phyloP scores from a whole-genome alignment of 2,113 vertebrate genomes.

The Mellivora capensis region DNA sequence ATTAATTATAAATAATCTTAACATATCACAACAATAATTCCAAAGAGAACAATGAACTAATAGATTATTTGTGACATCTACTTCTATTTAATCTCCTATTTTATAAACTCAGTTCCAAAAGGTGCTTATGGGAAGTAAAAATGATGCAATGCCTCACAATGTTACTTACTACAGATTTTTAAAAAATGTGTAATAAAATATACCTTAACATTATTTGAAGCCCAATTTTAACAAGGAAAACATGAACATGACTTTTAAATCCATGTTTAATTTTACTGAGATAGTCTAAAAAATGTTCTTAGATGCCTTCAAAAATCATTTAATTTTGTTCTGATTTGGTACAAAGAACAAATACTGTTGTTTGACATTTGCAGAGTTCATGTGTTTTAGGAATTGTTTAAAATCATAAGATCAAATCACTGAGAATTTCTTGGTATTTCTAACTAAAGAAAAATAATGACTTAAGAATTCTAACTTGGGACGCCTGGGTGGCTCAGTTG shows the following conservation, averaged over 20 bases:
- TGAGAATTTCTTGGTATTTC: background rate
- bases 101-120: background rate
- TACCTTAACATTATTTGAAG: background rate
- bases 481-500: too few species aligned
- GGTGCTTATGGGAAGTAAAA: background rate
- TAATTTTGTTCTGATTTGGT: background rate
- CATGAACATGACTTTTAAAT: background rate
- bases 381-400: background rate
- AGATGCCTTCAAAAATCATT: background rate
- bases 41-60: background rate
- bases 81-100: background rate
- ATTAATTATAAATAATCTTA: background rate
- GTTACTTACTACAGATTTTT: background rate
- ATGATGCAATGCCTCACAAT: background rate
- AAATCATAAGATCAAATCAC: background rate
- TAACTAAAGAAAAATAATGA: background rate
- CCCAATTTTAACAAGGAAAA: background rate
- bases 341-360: background rate
- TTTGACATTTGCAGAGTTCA: background rate
- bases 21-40: background rate
- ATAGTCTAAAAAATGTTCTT: background rate
- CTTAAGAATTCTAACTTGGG: background rate
- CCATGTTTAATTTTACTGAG: background rate
- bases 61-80: background rate
- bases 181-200: background rate